Evolutionary conservation across 2,797 vertebrate species (phyloP).

Genomic region (Callimico goeldii): DNA sequence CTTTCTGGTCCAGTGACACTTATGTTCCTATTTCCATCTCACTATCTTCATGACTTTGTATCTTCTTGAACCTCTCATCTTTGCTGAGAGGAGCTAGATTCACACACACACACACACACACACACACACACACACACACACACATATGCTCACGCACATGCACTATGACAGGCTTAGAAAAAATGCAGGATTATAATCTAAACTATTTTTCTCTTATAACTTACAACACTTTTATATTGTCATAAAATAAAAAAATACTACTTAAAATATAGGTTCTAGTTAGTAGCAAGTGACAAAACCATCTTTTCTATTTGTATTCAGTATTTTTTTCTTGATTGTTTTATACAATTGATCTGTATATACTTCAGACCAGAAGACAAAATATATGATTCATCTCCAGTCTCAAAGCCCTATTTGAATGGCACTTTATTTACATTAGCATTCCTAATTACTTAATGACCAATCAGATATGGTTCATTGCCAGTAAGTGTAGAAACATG

Average conservation of each 20-base stretch:
- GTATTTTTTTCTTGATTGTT: slow-evolving; percentile 56
- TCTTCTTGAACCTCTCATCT: background rate
- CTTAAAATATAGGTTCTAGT: background rate
- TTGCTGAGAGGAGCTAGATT: background rate
- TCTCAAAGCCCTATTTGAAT: slow-evolving; percentile 89
- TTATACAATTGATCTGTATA: slow-evolving; percentile 86
- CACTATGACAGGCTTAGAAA: background rate
- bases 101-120: too few species aligned
- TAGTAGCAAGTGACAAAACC: background rate
- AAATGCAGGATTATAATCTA: background rate
- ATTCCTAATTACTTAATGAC: slow-evolving; percentile 99
- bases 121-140: background rate
- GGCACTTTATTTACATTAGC: slow-evolving; percentile 97
- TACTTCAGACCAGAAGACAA: slow-evolving; percentile 82
- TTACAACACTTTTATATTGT: background rate
- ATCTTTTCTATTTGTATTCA: background rate
- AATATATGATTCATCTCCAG: slow-evolving; percentile 90
- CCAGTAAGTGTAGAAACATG: slow-evolving; percentile 92
- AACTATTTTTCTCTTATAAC: background rate
- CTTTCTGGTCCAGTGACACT: background rate
- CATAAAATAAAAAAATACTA: background rate
- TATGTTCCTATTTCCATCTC: background rate
- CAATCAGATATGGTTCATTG: slow-evolving; percentile 99
- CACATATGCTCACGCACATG: background rate
- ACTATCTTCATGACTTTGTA: background rate